These are phyloP conservation scores for Erpetoichthys calabaricus DNA, from an alignment of 2,797 vertebrate genomes.

Conservation along the genomic window DNA sequence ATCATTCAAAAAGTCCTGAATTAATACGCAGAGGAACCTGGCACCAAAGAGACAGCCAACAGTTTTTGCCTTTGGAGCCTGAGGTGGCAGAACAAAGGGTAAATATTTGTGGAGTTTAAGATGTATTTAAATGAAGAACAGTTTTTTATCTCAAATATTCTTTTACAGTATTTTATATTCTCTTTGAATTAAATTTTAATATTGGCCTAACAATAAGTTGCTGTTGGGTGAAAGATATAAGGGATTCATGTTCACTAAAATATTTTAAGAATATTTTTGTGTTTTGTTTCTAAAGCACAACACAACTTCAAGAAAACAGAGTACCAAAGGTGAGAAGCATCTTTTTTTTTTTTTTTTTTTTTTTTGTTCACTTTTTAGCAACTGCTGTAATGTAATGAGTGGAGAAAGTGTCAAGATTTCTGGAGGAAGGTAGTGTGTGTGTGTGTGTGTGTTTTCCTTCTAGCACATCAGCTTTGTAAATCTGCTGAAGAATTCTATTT, in stretches of 20 bases:
- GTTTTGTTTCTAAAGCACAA: slow-evolving; percentile 27
- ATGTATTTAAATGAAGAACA: not conserved
- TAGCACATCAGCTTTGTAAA: too few relatives aligned
- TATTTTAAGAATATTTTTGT: too few relatives aligned
- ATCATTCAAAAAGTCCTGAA: too few relatives aligned
- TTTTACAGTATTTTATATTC: too few relatives aligned
- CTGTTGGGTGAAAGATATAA: too few relatives aligned
- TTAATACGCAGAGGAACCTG: slow-evolving; percentile 6
- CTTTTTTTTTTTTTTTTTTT: not conserved
- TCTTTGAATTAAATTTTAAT: too few relatives aligned
- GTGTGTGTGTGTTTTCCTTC: too few relatives aligned
- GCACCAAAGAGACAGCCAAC: slow-evolving; percentile 15
- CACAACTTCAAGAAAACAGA: slow-evolving; percentile 37
- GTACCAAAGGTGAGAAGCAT: slow-evolving; percentile 41
- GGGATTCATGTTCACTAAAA: too few relatives aligned
- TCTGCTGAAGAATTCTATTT: too few relatives aligned
- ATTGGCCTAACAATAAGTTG: not conserved
- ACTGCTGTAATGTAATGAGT: too few relatives aligned
- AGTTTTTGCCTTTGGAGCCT: slow-evolving; percentile 36
- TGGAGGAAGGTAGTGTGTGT: too few relatives aligned
- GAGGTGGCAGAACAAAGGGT: slow-evolving; percentile 51
- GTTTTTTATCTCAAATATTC: not conserved
- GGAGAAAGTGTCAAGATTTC: too few relatives aligned
- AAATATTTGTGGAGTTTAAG: not conserved
- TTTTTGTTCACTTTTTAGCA: not conserved